phyloP scores from a whole-genome alignment of 1,140 invertebrate species.

The Drosophila auraria region DNA sequence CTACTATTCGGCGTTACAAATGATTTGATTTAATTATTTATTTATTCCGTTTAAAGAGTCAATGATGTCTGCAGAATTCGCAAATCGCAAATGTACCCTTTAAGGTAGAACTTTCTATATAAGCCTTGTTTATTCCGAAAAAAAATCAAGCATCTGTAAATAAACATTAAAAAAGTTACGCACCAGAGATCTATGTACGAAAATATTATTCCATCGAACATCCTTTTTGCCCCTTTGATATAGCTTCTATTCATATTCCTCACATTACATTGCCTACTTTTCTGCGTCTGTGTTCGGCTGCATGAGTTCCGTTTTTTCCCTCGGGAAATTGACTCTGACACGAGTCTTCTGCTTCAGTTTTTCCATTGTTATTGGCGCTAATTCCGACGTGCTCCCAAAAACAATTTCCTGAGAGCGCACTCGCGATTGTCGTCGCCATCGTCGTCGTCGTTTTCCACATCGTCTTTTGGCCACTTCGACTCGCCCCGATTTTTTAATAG shows the following conservation, averaged over 20 bases:
- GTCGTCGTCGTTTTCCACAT: conserved; percentile 48
- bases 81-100: no score
- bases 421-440: conserved; percentile 47
- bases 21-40: no score
- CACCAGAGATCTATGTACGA: neutral
- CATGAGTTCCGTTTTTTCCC: conserved; percentile 1
- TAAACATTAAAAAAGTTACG: no score
- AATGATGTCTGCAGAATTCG: no score
- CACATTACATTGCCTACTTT: conserved; percentile 3
- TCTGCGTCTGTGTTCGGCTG: neutral
- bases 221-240: neutral
- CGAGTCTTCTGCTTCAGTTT: conserved; percentile 26
- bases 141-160: no score
- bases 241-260: neutral
- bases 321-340: conserved; percentile 32
- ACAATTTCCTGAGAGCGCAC: conserved; percentile 73
- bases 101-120: no score
- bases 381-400: conserved; percentile 66
- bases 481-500: conserved; percentile 80
- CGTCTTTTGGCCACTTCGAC: conserved; percentile 73
- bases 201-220: neutral
- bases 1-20: conserved; percentile 24
- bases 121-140: no score
- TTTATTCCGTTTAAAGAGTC: no score
- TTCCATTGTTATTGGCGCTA: conserved; percentile 69